A percentile compares a stretch with the other conserved stretches of the same genome.
These are phyloP conservation scores for Muscicapa striata DNA, from an alignment of 2,797 vertebrate genomes.

Conservation along the genomic window DNA sequence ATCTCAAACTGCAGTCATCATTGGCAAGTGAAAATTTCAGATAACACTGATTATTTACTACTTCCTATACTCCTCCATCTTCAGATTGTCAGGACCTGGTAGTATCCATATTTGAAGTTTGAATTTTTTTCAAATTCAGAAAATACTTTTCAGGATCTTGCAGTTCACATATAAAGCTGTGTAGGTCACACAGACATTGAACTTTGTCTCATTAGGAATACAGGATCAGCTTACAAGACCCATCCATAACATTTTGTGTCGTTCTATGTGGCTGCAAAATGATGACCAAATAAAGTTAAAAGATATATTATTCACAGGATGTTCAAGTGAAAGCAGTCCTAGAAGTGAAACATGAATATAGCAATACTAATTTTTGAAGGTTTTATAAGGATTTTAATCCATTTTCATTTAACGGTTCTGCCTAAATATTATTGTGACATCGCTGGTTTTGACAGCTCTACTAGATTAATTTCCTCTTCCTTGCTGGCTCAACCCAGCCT, in stretches of 20 bases:
- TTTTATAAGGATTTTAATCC: neutral
- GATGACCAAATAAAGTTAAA: neutral
- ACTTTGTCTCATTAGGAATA: neutral
- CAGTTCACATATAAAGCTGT: neutral
- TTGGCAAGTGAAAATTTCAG: neutral
- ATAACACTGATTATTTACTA: neutral
- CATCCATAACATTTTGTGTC: neutral
- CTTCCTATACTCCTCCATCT: neutral
- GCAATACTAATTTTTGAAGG: accelerated
- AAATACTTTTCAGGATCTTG: neutral
- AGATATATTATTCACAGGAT: neutral
- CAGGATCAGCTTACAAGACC: neutral
- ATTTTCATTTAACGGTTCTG: neutral
- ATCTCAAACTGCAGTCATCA: neutral
- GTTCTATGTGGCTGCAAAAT: neutral
- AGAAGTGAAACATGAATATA: neutral
- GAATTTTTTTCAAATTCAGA: neutral
- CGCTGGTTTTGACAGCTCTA: neutral
- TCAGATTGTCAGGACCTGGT: neutral
- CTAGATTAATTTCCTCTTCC: neutral
- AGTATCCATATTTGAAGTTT: neutral
- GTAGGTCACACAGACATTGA: neutral
- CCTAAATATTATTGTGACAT: neutral
- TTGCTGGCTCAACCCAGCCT: accelerated
- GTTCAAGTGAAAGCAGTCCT: neutral